Evolutionary conservation across 2,888 invertebrate genomes (phyloP), one percentile per base, ranked within the genome.

Genomic region (Nemotelus pantherinus): DNA sequence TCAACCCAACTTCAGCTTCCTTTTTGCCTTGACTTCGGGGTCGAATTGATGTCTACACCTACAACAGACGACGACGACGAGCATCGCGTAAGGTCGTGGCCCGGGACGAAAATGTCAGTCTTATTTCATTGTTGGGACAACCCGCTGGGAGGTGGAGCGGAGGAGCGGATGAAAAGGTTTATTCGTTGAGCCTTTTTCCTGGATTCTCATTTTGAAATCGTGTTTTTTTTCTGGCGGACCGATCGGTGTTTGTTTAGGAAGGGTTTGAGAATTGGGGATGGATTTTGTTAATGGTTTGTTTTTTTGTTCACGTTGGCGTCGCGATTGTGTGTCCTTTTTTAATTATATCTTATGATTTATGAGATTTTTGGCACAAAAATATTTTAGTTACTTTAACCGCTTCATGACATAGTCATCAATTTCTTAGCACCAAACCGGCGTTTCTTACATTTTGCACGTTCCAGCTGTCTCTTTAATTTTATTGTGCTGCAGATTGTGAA

Each of bases 41-140:
- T 68, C 76, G 76, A 72, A 78, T 78, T 72, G 78, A 77, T 79
- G 79, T 79, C 79, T 79, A 77, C 79, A 79, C 79, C 75, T 77
- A 77, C 75, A 78, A 50, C 74, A 55, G 67, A 25, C 25, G 25
- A 25, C 25, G 25, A 25, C 25, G 0, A 25, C 3, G 43, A 65
- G 65, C 48, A 70, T 74, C 60, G 43, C 74, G 47, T 53, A 60
- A 60, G 74, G 63, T 74, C 74, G 74, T 64, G 57, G 76, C 67
- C 64, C 53, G 67, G 63, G 65, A 10, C 72, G 74, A 58, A 77
- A 77, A 77, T 79, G 79, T 79, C 79, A 79, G 77, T 58, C 74
- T 76, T 68, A 43, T 60, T 63, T 74, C 41, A 48, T 60, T 58
- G 5, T 48, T 45, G 60, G 50, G 45, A 48, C 63, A 50, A 44